phyloP scores from a whole-genome alignment of 2,113 vertebrate genomes.

The Cololabis saira region DNA sequence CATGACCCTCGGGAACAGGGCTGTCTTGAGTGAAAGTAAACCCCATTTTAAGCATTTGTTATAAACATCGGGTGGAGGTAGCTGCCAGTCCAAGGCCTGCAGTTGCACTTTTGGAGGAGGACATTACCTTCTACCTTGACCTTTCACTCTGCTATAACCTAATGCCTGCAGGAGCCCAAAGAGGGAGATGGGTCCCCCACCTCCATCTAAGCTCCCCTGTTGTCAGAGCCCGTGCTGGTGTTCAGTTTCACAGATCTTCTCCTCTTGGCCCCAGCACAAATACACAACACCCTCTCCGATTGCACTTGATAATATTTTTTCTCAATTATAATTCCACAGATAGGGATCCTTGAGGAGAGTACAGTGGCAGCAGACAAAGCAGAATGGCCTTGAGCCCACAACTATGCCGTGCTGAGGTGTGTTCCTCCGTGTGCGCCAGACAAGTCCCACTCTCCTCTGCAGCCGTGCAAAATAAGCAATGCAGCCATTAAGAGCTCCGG shows the following conservation, averaged over 20 bases:
- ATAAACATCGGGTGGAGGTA: constrained; percentile 17
- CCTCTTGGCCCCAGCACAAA: constrained; percentile 72
- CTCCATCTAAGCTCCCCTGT: constrained; percentile 42
- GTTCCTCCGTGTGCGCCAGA: constrained; percentile 38
- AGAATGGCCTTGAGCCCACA: constrained; percentile 51
- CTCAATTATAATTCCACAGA: constrained; percentile 77
- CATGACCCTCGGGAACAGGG: constrained; percentile 19
- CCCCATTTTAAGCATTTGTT: constrained; percentile 8
- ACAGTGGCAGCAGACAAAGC: constrained; percentile 71
- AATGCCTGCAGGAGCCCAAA: constrained; percentile 25
- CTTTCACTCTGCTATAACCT: constrained; percentile 54
- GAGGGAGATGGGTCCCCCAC: constrained; percentile 52
- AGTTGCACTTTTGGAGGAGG: constrained; percentile 10
- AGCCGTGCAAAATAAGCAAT: constrained; percentile 73
- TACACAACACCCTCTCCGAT: constrained; percentile 77
- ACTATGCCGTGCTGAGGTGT: constrained; percentile 26
- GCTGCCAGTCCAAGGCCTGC: constrained; percentile 13
- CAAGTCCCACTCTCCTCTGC: constrained; percentile 48
- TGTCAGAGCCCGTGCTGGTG: constrained; percentile 34
- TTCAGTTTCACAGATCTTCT: constrained; percentile 65
- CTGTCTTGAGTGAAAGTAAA: constrained; percentile 32
- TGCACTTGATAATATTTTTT: constrained; percentile 80
- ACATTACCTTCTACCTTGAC: constrained; percentile 58
- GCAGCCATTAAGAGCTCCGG: constrained; percentile 66
- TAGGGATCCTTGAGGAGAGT: constrained; percentile 68